These are phyloP conservation scores for Cyphomyrus discorhynchus DNA, from an alignment of 2,113 vertebrate species.

Conservation along the genomic window DNA sequence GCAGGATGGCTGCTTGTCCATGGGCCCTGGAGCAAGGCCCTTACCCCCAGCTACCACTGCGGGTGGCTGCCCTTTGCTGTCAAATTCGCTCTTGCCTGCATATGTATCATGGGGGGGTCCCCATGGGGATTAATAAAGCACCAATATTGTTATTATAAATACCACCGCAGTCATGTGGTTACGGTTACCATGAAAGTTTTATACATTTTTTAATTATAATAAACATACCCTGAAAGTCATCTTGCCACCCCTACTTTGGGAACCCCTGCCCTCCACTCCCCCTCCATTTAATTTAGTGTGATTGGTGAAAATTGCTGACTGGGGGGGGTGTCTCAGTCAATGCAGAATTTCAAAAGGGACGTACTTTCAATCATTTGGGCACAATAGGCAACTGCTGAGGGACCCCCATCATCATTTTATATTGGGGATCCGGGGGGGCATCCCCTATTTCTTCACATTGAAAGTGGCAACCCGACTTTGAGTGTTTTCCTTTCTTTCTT, in stretches of 20 bases:
- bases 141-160: no score
- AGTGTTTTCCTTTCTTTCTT: background rate
- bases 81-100: background rate
- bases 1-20: no score
- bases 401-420: background rate
- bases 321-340: background rate
- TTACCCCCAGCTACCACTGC: background rate
- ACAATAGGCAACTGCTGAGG: background rate
- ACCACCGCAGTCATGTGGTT: no score
- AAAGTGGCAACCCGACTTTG: background rate
- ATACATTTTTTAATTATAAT: background rate
- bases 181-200: background rate
- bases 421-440: background rate
- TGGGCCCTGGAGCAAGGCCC: background rate
- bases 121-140: no score
- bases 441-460: background rate
- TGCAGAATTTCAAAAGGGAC: background rate
- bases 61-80: background rate
- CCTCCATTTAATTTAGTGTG: background rate
- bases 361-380: background rate
- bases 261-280: background rate
- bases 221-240: background rate
- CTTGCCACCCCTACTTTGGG: background rate
- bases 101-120: slow-evolving; percentile 27
- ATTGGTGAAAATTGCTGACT: background rate